phyloP scores from a whole-genome alignment of 2,888 invertebrate genomes.

The Ophioninae sp. region DNA sequence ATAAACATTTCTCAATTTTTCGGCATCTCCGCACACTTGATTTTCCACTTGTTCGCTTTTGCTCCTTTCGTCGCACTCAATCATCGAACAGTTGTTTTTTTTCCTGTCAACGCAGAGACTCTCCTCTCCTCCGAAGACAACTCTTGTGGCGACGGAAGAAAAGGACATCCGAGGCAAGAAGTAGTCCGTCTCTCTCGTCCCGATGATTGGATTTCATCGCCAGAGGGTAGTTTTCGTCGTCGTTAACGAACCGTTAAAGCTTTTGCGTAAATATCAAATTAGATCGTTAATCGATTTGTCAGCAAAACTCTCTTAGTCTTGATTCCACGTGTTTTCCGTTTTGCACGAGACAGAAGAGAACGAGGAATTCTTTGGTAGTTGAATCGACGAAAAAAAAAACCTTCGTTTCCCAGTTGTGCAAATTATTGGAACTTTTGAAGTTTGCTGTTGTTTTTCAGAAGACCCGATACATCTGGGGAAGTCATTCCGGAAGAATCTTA shows the following conservation, averaged over 20 bases:
- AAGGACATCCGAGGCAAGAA: slow-evolving; percentile 27
- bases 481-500: too few species aligned
- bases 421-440: too few species aligned
- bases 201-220: slow-evolving; percentile 57
- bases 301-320: slow-evolving; percentile 14
- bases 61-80: too few species aligned
- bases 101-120: neutral
- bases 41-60: too few species aligned
- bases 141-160: slow-evolving; percentile 28
- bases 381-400: too few species aligned
- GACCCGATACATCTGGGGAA: too few species aligned
- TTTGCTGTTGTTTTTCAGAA: too few species aligned
- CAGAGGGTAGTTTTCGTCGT: slow-evolving; percentile 35
- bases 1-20: too few species aligned
- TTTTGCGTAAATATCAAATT: slow-evolving; percentile 47
- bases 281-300: slow-evolving; percentile 56
- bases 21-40: too few species aligned
- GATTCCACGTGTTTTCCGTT: slow-evolving; percentile 7
- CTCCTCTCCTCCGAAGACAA: slow-evolving; percentile 30
- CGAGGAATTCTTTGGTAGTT: too few species aligned
- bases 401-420: too few species aligned
- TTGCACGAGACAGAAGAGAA: too few species aligned
- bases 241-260: slow-evolving; percentile 51
- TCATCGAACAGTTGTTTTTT: slow-evolving; percentile 9
- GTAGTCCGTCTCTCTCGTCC: slow-evolving; percentile 28